Conservation (phyloP, 2,113 vertebrate species). For the Sigmodon hispidus region DNA sequence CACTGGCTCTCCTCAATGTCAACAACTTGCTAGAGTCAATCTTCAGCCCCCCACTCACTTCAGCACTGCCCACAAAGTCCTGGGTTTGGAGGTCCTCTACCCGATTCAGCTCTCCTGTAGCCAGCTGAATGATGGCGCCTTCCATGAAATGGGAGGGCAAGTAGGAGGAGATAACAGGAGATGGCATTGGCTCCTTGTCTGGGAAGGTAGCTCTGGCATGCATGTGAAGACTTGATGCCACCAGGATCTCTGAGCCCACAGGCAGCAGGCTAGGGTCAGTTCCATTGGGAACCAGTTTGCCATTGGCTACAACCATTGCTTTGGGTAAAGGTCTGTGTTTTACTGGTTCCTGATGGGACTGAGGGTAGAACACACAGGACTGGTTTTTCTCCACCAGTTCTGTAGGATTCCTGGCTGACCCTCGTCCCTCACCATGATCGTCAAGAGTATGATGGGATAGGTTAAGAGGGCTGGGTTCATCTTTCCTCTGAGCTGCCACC, state of each 20-base stretch:
- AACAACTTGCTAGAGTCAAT: constrained; percentile 98
- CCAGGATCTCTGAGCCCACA: constrained; percentile 79
- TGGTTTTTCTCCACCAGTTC: constrained; percentile 81
- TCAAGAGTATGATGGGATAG: constrained; percentile 91
- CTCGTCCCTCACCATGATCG: constrained; percentile 85
- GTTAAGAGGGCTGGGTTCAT: constrained; percentile 91
- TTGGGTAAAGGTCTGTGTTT: constrained; percentile 88
- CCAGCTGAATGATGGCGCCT: constrained; percentile 98
- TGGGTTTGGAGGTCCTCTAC: constrained; percentile 98
- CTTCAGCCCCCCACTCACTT: constrained; percentile 96
- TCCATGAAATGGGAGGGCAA: constrained; percentile 98
- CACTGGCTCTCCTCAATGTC: constrained; percentile 95
- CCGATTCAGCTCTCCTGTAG: constrained; percentile 96
- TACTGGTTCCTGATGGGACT: constrained; percentile 86
- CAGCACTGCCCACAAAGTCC: constrained; percentile 97
- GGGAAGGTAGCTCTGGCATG: constrained; percentile 85
- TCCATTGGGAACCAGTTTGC: constrained; percentile 86
- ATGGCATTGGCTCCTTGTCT: constrained; percentile 86
- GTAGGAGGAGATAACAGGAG: constrained; percentile 84
- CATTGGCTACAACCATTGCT: constrained; percentile 93
- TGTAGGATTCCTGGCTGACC: constrained; percentile 68
- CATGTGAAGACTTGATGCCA: constrained; percentile 80
- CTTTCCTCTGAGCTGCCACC: constrained; percentile 89
- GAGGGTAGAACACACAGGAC: constrained; percentile 76
- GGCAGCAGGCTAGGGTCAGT: constrained; percentile 77